Base-by-base conservation (phyloP, 1,140 invertebrate genomes). In the Gerris buenoi region DNA sequence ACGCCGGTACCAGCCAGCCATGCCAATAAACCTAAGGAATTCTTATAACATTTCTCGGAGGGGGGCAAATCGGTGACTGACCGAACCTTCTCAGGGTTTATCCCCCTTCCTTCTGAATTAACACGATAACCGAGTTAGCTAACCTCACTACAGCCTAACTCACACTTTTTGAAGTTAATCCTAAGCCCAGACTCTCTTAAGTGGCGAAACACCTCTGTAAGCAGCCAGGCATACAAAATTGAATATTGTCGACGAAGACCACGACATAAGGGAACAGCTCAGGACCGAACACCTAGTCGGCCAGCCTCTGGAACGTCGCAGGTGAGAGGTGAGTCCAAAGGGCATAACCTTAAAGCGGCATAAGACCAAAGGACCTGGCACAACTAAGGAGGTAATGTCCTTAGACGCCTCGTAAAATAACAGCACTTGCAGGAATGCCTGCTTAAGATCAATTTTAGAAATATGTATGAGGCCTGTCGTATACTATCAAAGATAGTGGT, bases 101-200 rank as follows among this genome's bases (percentile, higher is more conserved):
- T 73, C 10, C 68, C 56, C 0, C 81, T 67, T 3, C 76, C 75
- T 22, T 75, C 66, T 0, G 56, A 10, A 57, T 73, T 68, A 29
- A 79, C 70, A 1, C 72, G 27, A 65, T 73, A 73, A 1, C 77
- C 77, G n/a, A 79, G 69, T 69, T 76, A 77, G 68, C 70, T 73
- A 27, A 75, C 28, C 64, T 72, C 68, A 25, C 66, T 70, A 25
- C 72, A 68, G 58, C 68, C 73, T 65, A 78, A 76, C 22, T 74
- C 22, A 65, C 75, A 77, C 65, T 78, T 77, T 13, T 74, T 65
- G 1, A 69, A 58, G 63, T 75, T 75, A 13, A 76, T 64, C 2
- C 71, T 72, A 25, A 76, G 67, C 18, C 73, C 71, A 26, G 71
- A 72, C 58, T 64, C 29, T 25, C 66, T 33, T 15, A 76, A 27